Percentiles rank a stretch among this genome's conserved stretches.
Evolutionary conservation across 2,797 vertebrate species (phyloP).

Genomic region (Danio tinwini): DNA sequence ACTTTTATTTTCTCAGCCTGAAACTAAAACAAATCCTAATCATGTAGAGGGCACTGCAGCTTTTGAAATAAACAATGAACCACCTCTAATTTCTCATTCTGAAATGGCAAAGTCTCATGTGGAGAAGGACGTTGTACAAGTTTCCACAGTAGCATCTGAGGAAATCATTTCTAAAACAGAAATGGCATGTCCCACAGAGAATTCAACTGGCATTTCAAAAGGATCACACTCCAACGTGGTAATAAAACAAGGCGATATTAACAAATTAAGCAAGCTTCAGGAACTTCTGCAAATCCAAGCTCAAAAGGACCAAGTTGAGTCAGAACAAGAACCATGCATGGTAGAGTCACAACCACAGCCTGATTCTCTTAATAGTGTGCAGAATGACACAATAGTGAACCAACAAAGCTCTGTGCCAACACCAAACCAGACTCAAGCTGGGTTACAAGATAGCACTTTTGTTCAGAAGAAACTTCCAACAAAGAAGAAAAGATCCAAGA

Average conservation of each 20-base stretch:
- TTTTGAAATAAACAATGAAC: constrained; percentile 22
- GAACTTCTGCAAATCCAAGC: constrained; percentile 73
- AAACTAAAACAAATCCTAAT: background rate
- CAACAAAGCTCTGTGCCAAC: constrained; percentile 15
- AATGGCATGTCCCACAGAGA: background rate
- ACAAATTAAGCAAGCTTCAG: constrained; percentile 65
- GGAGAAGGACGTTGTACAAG: constrained; percentile 8
- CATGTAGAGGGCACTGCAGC: background rate
- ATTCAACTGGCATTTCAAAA: background rate
- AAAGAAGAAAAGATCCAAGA: constrained; percentile 57
- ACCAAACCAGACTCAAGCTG: background rate
- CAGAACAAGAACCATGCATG: constrained; percentile 13
- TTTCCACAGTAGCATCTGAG: background rate
- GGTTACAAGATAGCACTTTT: background rate
- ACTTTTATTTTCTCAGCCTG: background rate
- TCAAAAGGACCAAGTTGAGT: constrained; percentile 22
- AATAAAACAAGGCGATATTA: background rate
- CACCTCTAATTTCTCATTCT: constrained; percentile 14
- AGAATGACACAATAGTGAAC: background rate
- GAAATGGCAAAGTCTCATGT: background rate
- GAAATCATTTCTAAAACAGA: background rate
- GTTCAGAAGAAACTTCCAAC: constrained; percentile 24
- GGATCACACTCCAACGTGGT: constrained; percentile 60
- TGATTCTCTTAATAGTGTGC: background rate
- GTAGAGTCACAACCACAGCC: background rate